Evolutionary conservation across 2,888 invertebrate genomes (phyloP).

Genomic region (Xestoiulus laeticollis): DNA sequence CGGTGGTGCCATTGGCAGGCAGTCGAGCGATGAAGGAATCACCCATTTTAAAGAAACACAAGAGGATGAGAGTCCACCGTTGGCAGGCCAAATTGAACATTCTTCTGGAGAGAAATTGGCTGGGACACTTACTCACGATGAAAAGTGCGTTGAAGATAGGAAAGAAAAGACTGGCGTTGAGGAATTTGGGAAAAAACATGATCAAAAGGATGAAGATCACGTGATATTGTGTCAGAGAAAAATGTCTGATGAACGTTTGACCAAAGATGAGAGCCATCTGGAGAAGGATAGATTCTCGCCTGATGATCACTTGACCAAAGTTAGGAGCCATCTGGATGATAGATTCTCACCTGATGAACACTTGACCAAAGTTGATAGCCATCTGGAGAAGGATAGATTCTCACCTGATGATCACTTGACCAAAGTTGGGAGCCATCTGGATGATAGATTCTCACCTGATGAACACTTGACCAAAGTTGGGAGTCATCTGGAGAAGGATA

Average conservation of each 20-base stretch:
- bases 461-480: too few relatives aligned
- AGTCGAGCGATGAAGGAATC: constrained; percentile 3
- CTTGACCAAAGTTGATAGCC: background rate
- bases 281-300: background rate
- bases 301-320: background rate
- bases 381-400: background rate
- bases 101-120: background rate
- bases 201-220: background rate
- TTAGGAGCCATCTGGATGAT: too few relatives aligned
- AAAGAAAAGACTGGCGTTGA: background rate
- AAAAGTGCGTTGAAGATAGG: background rate
- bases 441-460: background rate
- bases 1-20: background rate
- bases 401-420: background rate
- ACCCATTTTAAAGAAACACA: background rate
- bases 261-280: background rate
- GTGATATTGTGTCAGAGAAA: background rate
- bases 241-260: background rate
- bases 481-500: too few relatives aligned
- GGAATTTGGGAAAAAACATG: too few relatives aligned
- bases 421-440: background rate
- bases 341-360: background rate
- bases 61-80: background rate
- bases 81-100: background rate
- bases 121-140: background rate